phyloP scores from a whole-genome alignment of 2,888 invertebrate species.

The Vannuccia rotundouncinata region DNA sequence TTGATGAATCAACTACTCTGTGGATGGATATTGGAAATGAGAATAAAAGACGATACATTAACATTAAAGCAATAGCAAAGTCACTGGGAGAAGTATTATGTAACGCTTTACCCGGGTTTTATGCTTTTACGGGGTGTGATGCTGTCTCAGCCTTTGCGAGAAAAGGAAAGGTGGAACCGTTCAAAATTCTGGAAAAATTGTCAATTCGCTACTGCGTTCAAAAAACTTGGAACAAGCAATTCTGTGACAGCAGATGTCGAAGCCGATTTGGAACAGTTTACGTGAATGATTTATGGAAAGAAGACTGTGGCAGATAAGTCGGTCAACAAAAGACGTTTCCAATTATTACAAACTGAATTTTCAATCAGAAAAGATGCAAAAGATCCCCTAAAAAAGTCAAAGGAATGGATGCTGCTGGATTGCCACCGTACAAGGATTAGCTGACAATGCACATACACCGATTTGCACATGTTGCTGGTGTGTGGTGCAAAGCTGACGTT shows the following conservation, averaged over 20 bases:
- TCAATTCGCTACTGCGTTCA: neutral
- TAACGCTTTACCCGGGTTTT: neutral
- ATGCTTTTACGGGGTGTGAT: conserved; percentile 20
- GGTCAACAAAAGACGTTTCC: neutral
- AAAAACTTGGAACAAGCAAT: neutral
- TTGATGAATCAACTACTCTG: neutral
- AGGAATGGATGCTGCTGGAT: neutral
- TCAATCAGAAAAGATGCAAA: neutral
- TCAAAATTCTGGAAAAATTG: conserved; percentile 12
- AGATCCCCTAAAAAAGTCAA: neutral
- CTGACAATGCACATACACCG: neutral
- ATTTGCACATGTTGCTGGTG: neutral
- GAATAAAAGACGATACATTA: neutral
- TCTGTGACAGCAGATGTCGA: neutral
- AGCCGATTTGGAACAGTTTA: neutral
- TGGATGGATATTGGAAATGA: conserved; percentile 25
- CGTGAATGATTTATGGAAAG: conserved; percentile 1
- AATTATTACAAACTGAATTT: neutral
- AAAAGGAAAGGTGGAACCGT: conserved; percentile 12
- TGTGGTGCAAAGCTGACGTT: conserved; percentile 14
- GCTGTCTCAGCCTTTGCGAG: neutral
- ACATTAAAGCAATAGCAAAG: neutral
- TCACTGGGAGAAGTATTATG: neutral
- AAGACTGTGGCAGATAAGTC: neutral
- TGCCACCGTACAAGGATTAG: conserved; percentile 12